Evolutionary conservation across 1,140 invertebrate genomes (phyloP).

Genomic region (Drosophila suzukii): DNA sequence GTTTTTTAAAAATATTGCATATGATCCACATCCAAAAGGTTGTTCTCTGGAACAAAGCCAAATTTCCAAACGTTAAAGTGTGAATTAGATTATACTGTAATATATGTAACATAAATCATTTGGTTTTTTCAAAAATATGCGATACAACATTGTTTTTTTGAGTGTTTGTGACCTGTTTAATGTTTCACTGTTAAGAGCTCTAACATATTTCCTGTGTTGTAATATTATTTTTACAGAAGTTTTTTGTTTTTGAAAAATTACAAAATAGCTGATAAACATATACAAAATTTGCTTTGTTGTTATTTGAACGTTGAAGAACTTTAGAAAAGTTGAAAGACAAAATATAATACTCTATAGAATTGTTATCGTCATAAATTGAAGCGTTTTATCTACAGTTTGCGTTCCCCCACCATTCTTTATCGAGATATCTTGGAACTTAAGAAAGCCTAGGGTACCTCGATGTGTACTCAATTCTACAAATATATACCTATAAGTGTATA

Average conservation of each 20-base stretch:
- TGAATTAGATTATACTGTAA: background rate
- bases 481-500: slow-evolving; percentile 11
- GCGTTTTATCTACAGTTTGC: slow-evolving; percentile 55
- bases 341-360: background rate
- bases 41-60: background rate
- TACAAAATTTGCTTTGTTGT: too few relatives aligned
- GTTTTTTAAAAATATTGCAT: background rate
- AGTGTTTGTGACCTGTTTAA: background rate
- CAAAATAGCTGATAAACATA: too few relatives aligned
- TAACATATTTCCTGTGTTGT: background rate
- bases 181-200: background rate
- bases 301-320: too few relatives aligned
- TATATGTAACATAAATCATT: too few relatives aligned
- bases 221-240: too few relatives aligned
- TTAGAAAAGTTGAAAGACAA: background rate
- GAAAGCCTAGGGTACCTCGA: slow-evolving; percentile 9
- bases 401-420: slow-evolving; percentile 30
- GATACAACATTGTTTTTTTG: background rate
- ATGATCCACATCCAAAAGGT: too few relatives aligned
- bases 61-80: background rate
- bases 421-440: slow-evolving; percentile 6
- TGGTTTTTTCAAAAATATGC: too few relatives aligned
- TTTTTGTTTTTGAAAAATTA: too few relatives aligned
- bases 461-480: slow-evolving; percentile 11
- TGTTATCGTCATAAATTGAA: slow-evolving; percentile 3